Base-by-base conservation (phyloP, 1,140 invertebrate genomes). In the Pseudachorutes palmiensis region DNA sequence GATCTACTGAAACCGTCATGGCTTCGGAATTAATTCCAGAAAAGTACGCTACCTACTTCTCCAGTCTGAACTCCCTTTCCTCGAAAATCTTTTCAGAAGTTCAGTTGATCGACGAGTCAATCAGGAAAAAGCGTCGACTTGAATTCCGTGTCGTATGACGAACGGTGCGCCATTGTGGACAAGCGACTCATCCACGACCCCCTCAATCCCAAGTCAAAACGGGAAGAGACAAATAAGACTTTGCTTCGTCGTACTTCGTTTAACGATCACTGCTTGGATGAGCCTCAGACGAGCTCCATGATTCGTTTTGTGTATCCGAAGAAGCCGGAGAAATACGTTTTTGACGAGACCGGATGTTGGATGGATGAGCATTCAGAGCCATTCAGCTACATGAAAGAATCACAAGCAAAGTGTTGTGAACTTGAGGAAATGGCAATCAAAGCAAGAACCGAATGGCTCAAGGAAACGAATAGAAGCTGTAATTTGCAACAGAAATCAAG, bases 281-380 rank as follows among this genome's bases (percentile, higher is more conserved):
- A 55, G 24, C 5, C 14, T 22, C 51, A 62, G 1, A 28, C 19
- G 22, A 24, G 24, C 9, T 14, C 70, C 2, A 49, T 71, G 29
- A n/a, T 74, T n/a, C 31, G 41, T 5, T 65, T 70, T 0, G 72
- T 71, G 3, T 65, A 67, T 55, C 72, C 72, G 36, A 69, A 65
- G 26, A 67, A 64, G 19, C 67, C 70, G 14, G 72, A 71, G 31
- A 71, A 71, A 36, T 67, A 74, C 49, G 51, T 70, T 30, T 74
- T 67, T 55, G 69, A 71, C 41, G 72, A 71, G 26, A 66, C 64
- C 36, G 24, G 65, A 51, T 64, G 61, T 48, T 71, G 67, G 64
- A 16, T 74, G n/a, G 72, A 71, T 57, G 72, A 74, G 55, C 69
- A 74, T 33, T 74, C 72, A 5, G 72, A 61, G 14, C 62, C 65